These are phyloP conservation scores for Apteryx owenii DNA, from an alignment of 2,113 vertebrate genomes.

Conservation along the genomic window DNA sequence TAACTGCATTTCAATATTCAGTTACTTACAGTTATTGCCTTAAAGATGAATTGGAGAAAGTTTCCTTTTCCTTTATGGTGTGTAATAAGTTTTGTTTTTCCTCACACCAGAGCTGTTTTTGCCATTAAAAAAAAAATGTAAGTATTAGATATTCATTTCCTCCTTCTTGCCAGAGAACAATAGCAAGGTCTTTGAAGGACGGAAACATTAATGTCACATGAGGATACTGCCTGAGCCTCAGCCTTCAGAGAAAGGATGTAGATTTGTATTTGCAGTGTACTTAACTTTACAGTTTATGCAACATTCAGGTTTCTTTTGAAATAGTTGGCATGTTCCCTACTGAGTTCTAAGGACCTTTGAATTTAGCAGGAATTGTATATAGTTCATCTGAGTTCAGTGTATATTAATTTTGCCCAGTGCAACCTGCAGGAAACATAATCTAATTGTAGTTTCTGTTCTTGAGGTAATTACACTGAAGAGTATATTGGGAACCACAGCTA, in stretches of 20 bases:
- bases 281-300: background rate
- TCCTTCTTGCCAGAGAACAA: background rate
- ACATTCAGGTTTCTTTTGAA: background rate
- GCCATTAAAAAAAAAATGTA: background rate
- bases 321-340: constrained; percentile 11
- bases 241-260: background rate
- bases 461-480: background rate
- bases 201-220: background rate
- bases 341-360: constrained; percentile 35
- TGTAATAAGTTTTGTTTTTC: background rate
- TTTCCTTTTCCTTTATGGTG: background rate
- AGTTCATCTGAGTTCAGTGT: background rate
- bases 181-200: constrained; percentile 7
- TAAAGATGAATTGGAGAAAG: background rate
- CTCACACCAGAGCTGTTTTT: background rate
- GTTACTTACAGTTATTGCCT: background rate
- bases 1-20: background rate
- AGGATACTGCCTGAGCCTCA: background rate
- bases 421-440: background rate
- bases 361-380: background rate
- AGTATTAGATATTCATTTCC: background rate
- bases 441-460: background rate
- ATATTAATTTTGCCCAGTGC: background rate
- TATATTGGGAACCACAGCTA: background rate
- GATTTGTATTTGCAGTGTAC: background rate